phyloP scores from a whole-genome alignment of 2,888 invertebrate genomes.

The Latrodectus hesperus region DNA sequence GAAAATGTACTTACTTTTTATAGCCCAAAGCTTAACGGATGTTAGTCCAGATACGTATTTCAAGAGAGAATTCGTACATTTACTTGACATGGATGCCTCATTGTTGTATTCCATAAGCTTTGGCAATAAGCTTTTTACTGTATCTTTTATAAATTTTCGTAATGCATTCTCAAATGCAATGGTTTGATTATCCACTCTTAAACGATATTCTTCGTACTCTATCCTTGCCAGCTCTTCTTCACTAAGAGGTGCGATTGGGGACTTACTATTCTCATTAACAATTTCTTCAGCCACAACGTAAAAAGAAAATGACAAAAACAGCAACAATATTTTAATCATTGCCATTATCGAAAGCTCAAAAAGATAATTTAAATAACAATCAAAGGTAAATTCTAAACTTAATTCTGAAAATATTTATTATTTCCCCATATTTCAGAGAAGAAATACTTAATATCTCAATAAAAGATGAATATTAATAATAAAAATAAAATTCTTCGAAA shows the following conservation, averaged over 20 bases:
- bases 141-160: conserved; percentile 36
- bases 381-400: neutral
- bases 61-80: conserved; percentile 21
- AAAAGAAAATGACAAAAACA: neutral
- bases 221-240: neutral
- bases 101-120: conserved; percentile 26
- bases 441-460: neutral
- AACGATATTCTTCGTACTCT: conserved; percentile 6
- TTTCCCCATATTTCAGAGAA: neutral
- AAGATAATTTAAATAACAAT: neutral
- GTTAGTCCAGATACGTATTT: conserved; percentile 51
- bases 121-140: conserved; percentile 43
- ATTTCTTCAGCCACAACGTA: neutral
- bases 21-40: conserved; percentile 54
- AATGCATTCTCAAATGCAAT: conserved; percentile 41
- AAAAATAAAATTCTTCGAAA: no score
- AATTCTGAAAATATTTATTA: neutral
- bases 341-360: neutral
- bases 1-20: conserved; percentile 46
- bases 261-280: neutral
- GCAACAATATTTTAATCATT: neutral
- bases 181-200: conserved; percentile 19
- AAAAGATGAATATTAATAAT: no score
- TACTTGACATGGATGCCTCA: conserved; percentile 20
- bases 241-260: neutral